Evolutionary conservation across 53 echinoderm and acorn worm species (phyloP).

Genomic region (Apostichopus leukothele): DNA sequence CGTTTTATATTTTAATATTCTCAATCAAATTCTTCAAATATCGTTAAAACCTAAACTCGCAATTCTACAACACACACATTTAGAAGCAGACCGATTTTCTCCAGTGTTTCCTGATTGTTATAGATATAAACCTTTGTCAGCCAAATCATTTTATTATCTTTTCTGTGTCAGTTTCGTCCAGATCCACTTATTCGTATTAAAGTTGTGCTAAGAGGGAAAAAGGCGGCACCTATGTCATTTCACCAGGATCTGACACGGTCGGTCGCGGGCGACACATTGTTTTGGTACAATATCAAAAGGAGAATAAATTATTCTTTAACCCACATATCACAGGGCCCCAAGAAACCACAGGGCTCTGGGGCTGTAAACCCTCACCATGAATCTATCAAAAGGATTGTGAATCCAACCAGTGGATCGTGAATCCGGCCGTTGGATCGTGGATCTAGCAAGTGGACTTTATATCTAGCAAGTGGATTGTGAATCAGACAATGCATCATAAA

Average conservation of each 20-base stretch:
- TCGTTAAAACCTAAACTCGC: no score
- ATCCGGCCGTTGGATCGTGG: no score
- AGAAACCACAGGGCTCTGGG: no score
- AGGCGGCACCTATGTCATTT: slow-evolving; percentile 71
- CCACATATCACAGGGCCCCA: no score
- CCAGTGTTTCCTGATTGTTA: slow-evolving; percentile 60
- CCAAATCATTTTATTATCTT: slow-evolving; percentile 70
- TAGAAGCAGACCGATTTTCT: slow-evolving; percentile 64
- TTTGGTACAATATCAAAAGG: slow-evolving; percentile 53
- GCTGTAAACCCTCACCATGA: no score
- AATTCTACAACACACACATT: slow-evolving; percentile 28
- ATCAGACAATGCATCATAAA: no score
- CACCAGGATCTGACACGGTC: slow-evolving; percentile 91
- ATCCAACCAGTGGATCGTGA: no score
- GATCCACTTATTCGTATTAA: slow-evolving; percentile 56
- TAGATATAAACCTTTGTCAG: slow-evolving; percentile 79
- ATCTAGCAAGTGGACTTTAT: no score
- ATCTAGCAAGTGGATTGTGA: no score
- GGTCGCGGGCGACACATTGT: slow-evolving; percentile 63
- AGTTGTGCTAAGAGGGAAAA: slow-evolving; percentile 80
- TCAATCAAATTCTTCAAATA: no score
- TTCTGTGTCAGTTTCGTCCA: slow-evolving; percentile 71
- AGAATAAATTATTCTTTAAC: no score
- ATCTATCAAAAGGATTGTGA: no score
- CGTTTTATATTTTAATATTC: not conserved